Base-by-base conservation (phyloP, 2,797 vertebrate genomes). In the Luscinia luscinia region DNA sequence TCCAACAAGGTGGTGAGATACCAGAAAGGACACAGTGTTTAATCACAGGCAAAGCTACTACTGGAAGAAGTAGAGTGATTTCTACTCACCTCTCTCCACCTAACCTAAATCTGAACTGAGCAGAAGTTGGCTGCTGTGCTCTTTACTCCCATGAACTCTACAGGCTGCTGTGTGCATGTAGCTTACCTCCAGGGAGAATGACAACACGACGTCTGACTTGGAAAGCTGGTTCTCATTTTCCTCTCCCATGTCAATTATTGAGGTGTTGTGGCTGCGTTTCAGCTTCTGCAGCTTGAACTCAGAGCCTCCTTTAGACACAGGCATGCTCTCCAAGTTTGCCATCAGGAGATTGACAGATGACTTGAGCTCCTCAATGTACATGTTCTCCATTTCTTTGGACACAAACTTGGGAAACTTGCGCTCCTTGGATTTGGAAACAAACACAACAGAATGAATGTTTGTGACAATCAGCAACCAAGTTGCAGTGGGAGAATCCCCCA, bases 271-370 rank as follows among this genome's bases (percentile, higher is more conserved):
- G 67, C 99, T 99, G 77, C 99, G 98, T 87, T 99, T 99, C 75
- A 99, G 98, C 90, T 99, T 99, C 97, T 99, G 99, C 54, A 99
- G 98, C 96, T 99, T 99, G 97, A 99, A 99, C 95, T 99, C 99
- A 0, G 97, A 98, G 45, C 99, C 99, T 6, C 99, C 99, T 97
- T 99, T 99, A 82, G 99, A 99, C 81, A 99, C 99, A 0, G 99
- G 99, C 99, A 99, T 99, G 98, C 99, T 99, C 97, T 99, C 99
- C 93, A 99, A 94, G 97, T 99, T 99, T 59, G 99, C 99, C 99
- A 99, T 99, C 84, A 99, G 98, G 74, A 99, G 98, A 96, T 99
- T 99, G 87, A 99, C 99, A 0, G 99, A 99, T 0, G 99, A 99
- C 73, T 99, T 99, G 91, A 99, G 98, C 96, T 99, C 99, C 93